Evolutionary conservation across 2,113 vertebrate species (phyloP).

Genomic region (Menura novaehollandiae): DNA sequence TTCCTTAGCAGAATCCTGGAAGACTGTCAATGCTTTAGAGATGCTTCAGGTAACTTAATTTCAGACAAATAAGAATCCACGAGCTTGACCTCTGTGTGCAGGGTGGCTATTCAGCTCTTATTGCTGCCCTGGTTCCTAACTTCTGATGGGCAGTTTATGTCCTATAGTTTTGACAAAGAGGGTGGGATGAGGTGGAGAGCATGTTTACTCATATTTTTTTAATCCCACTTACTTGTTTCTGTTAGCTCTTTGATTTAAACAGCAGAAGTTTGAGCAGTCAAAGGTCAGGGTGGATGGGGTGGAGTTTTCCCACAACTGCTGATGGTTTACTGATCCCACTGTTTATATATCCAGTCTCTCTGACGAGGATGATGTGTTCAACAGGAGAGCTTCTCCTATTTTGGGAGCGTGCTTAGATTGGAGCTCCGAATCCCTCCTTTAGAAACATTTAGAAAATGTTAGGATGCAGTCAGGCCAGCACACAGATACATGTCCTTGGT

Average conservation of each 20-base stretch:
- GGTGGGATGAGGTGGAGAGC: not conserved
- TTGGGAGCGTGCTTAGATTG: not conserved
- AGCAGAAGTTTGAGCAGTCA: constrained; percentile 18
- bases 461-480: not conserved
- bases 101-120: not conserved
- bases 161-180: not conserved
- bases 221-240: constrained; percentile 26
- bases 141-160: not conserved
- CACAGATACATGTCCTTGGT: not conserved
- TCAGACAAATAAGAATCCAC: not conserved
- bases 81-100: not conserved
- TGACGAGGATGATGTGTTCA: not conserved
- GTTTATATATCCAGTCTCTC: constrained; percentile 3
- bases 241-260: constrained; percentile 44
- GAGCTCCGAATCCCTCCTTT: not conserved
- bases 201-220: not conserved
- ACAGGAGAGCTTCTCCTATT: constrained; percentile 33
- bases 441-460: not conserved
- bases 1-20: not conserved
- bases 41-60: not conserved
- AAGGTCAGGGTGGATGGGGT: constrained; percentile 20
- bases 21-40: not conserved
- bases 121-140: not conserved
- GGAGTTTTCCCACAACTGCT: constrained; percentile 58
- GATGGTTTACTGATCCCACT: not conserved